Percentiles rank a stretch among this genome's conserved stretches.
Evolutionary conservation across 1,140 invertebrate species (phyloP).

Genomic region (Danaus melanippus): DNA sequence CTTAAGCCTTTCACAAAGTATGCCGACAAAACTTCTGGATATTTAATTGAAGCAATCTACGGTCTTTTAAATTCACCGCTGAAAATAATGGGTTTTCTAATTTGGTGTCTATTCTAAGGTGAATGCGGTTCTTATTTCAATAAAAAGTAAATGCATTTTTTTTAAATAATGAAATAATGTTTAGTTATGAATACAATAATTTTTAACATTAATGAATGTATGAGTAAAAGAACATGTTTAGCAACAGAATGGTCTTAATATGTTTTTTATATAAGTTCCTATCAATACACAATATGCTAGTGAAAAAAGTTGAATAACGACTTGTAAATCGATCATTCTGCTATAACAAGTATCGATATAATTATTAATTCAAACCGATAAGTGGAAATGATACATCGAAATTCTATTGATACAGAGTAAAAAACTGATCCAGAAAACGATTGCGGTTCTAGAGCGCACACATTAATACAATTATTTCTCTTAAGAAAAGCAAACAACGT

Average conservation of each 20-base stretch:
- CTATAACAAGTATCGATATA: conserved; percentile 18
- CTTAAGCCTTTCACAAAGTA: conserved; percentile 36
- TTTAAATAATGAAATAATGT: too few species aligned
- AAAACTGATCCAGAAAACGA: conserved; percentile 31
- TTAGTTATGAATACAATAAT: too few species aligned
- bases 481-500: conserved; percentile 34
- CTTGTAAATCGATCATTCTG: conserved; percentile 13
- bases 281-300: too few species aligned
- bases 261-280: too few species aligned
- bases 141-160: too few species aligned
- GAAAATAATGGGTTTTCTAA: conserved; percentile 38
- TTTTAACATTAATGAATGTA: too few species aligned
- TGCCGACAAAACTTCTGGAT: conserved; percentile 13
- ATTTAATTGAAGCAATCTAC: too few species aligned
- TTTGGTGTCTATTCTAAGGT: conserved; percentile 35
- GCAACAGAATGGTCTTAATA: too few species aligned
- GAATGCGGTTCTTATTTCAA: too few species aligned
- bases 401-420: conserved; percentile 16
- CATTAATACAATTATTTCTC: conserved; percentile 36
- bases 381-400: conserved; percentile 24
- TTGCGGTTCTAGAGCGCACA: conserved; percentile 17
- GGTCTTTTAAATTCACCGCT: conserved; percentile 1
- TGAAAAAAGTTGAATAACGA: too few species aligned
- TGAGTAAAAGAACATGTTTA: too few species aligned
- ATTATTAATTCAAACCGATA: conserved; percentile 25